A percentile compares a stretch with the other conserved stretches of the same genome.
These are phyloP conservation scores for Epinephelus fuscoguttatus DNA, from an alignment of 2,113 vertebrate species.

Conservation along the genomic window DNA sequence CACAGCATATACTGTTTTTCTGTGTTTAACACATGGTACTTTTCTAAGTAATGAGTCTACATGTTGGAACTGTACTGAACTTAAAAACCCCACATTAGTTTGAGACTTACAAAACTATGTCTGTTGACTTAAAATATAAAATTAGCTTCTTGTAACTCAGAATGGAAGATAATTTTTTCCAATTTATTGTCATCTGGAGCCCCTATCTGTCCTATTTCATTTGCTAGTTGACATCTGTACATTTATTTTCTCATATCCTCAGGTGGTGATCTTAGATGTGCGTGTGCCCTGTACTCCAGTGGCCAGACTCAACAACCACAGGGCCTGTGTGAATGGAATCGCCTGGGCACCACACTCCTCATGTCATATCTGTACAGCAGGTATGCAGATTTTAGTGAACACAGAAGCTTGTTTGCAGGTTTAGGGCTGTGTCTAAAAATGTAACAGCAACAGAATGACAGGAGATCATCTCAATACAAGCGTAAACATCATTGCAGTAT, in stretches of 20 bases:
- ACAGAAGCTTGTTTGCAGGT: background rate
- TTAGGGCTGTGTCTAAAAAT: background rate
- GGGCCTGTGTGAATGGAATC: slow-evolving; percentile 93
- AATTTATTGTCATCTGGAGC: background rate
- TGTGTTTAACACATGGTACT: background rate
- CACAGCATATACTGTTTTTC: background rate
- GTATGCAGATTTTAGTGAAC: slow-evolving; percentile 63
- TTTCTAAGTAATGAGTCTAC: background rate
- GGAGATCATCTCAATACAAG: background rate
- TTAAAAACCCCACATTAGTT: background rate
- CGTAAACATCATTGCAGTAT: background rate
- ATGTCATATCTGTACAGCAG: slow-evolving; percentile 95
- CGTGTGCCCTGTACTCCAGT: slow-evolving; percentile 95
- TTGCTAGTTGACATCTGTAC: background rate
- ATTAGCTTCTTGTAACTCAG: background rate
- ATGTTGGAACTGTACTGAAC: background rate
- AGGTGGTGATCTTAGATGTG: slow-evolving; percentile 95
- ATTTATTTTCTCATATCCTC: no score
- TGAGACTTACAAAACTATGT: background rate
- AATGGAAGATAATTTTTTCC: background rate
- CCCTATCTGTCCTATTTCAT: background rate
- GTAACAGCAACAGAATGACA: background rate
- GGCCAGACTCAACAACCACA: slow-evolving; percentile 94
- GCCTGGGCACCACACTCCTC: slow-evolving; percentile 96
- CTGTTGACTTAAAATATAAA: background rate